Base-by-base conservation (phyloP, 1,140 invertebrate genomes). In the Pseudomyrmex gracilis region DNA sequence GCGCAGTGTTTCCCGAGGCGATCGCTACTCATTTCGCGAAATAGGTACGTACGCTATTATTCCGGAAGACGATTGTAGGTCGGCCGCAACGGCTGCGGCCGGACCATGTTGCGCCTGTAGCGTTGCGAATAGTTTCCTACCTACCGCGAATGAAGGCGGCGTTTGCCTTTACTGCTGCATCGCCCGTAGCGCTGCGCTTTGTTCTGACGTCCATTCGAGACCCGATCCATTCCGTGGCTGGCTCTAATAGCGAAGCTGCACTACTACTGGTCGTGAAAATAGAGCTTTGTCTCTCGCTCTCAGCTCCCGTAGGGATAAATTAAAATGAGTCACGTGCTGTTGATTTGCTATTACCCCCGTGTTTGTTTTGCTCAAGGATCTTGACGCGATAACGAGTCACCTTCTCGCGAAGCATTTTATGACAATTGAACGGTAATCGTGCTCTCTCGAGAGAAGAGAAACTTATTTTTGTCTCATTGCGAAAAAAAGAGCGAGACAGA, bases 131-230 rank as follows among this genome's bases (percentile, higher is more conserved):
- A 86, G 84, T 83, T 87, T 76, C 85, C 60, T 34, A 47, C 85
- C 60, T 34, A 47, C 85, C 47, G 80, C 74, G 82, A 73, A 34
- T 74, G 63, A 86, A 82, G 85, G 47, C 53, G 66, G 53, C 53
- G 85, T 83, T 87, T 77, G 66, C 85, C 58, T 83, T 68, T 53
- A 57, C 71, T 47, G 66, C 71, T 86, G 78, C 71, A 83, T 87
- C 12, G 78, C 78, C 85, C 45, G 53, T 83, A 87, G 71, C 80
- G 55, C 47, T 77, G 53, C 67, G 64, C 85, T 76, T 87, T 83
- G 85, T 86, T 57, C 53, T 57, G 68, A 73, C 53, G 53, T 73
- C 34, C 68, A 51, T 34, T 7, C 17, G 68, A 64, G 8, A 17
- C 66, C 17, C 9, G 22, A 24, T 43, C 4, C 12, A 17, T 34